Base-by-base conservation (phyloP, 2,113 vertebrate species). In the Amblyopsis rosae region DNA sequence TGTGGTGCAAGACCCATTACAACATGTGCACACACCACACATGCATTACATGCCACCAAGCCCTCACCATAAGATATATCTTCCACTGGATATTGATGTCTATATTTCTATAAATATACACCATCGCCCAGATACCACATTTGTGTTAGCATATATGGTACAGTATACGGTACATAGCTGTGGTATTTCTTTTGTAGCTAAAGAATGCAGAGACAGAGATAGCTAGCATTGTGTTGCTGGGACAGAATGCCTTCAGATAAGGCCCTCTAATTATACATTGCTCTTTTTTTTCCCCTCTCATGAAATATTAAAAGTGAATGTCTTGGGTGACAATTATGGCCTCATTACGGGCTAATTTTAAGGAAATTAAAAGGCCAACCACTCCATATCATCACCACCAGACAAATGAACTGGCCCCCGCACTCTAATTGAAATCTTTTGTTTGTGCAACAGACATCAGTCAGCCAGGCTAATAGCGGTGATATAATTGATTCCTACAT, bases 361-460 rank as follows among this genome's bases (percentile, higher is more conserved):
- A 89, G 87, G 87, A 90, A 90, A 91, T 90, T 85, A 91, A 90
- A 89, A 90, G 88, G 82, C 83, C 83, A 89, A 81, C 82, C 70
- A 82, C 83, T 88, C 81, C 77, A 78, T 84, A 88, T 86, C 56
- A 87, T 76, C 32, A 72, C 86, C 85, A 86, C 78, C 84, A 88
- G 87, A 87, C 78, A 86, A 83, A 86, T 84, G 79, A 89, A 90
- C 83, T 81, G 79, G 68, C 72, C 84, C 89, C 65, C 73, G 33
- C 70, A 56, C 82, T 75, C 86, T 88, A 91, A 89, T 89, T 90
- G 88, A 87, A 90, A 89, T 84, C 85, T 85, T 89, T 88, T 86
- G 90, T 89, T 92, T 88, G 81, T 84, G 84, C 84, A 86, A 86
- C 86, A 86, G 82, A 85, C 88, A 90, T 87, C 87, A 87, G 82